phyloP scores from a whole-genome alignment of 2,888 invertebrate genomes.

The Sarcophaga caerulescens region DNA sequence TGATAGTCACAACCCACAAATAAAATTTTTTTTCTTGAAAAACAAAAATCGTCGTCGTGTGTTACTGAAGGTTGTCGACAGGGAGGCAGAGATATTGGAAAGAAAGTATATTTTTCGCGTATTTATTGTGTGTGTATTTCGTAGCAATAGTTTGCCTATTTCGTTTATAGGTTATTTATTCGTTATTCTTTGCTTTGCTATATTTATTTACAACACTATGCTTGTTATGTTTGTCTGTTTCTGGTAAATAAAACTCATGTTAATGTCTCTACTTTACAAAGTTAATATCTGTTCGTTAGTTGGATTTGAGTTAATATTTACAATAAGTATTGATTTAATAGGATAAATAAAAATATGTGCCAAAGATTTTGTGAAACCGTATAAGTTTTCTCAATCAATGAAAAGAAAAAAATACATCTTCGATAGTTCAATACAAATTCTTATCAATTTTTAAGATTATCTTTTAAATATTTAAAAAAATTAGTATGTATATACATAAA shows the following conservation, averaged over 20 bases:
- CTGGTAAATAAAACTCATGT: conserved; percentile 48
- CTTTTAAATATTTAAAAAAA: too few species aligned
- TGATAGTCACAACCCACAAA: conserved; percentile 58
- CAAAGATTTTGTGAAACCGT: too few species aligned
- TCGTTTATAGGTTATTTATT: conserved; percentile 55
- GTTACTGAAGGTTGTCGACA: background rate
- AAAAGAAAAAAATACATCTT: too few species aligned
- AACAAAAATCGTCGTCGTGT: conserved; percentile 37
- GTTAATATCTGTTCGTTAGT: conserved; percentile 51
- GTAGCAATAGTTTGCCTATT: conserved; percentile 48
- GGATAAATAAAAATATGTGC: too few species aligned
- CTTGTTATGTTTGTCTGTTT: conserved; percentile 19
- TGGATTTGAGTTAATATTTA: conserved; percentile 41
- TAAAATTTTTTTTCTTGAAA: background rate
- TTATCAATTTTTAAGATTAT: too few species aligned
- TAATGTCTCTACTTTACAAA: conserved; percentile 40
- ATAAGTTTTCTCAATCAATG: too few species aligned
- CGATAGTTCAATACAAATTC: too few species aligned
- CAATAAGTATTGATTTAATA: conserved; percentile 1
- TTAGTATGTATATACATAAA: too few species aligned
- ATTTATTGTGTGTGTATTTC: conserved; percentile 19
- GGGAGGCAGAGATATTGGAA: too few species aligned
- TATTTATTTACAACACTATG: background rate
- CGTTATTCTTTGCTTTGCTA: conserved; percentile 12
- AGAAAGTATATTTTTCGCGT: background rate